A percentile compares a stretch with the other conserved stretches of the same genome.
Evolutionary conservation across 1,140 invertebrate genomes (phyloP).

Genomic region (Lucilia cuprina): DNA sequence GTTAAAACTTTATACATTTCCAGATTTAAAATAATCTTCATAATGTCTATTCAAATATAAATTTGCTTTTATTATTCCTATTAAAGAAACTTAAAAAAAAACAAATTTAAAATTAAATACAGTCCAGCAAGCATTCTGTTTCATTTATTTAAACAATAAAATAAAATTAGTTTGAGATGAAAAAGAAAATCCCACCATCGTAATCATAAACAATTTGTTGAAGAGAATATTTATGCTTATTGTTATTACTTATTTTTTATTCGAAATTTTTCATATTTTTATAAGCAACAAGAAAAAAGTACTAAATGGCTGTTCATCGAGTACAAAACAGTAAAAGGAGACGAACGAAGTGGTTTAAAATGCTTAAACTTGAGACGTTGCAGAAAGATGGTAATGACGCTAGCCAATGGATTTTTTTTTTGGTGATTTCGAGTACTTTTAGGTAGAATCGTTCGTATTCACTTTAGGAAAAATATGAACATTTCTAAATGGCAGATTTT

Average conservation of each 20-base stretch:
- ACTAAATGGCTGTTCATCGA: not conserved
- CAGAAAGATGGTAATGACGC: not conserved
- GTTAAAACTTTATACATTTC: too few relatives aligned
- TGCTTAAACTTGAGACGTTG: constrained; percentile 23
- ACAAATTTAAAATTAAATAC: not conserved
- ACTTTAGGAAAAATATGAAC: not conserved
- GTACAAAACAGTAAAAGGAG: not conserved
- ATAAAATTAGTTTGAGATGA: not conserved
- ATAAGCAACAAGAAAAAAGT: not conserved
- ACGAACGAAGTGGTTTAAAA: not conserved
- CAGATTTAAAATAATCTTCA: too few relatives aligned
- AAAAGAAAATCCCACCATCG: not conserved
- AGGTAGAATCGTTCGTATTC: too few relatives aligned
- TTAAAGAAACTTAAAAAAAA: not conserved
- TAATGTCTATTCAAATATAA: too few relatives aligned
- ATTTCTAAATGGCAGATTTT: constrained; percentile 29
- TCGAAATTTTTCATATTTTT: not conserved
- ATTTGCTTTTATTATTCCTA: not conserved
- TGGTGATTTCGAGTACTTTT: not conserved
- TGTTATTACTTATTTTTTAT: not conserved
- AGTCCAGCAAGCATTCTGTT: not conserved
- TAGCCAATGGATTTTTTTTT: not conserved
- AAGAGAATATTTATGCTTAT: not conserved
- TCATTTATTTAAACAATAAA: not conserved
- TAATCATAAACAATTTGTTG: not conserved